These are phyloP conservation scores for Morelia viridis DNA, from an alignment of 2,797 vertebrate species.

Conservation along the genomic window DNA sequence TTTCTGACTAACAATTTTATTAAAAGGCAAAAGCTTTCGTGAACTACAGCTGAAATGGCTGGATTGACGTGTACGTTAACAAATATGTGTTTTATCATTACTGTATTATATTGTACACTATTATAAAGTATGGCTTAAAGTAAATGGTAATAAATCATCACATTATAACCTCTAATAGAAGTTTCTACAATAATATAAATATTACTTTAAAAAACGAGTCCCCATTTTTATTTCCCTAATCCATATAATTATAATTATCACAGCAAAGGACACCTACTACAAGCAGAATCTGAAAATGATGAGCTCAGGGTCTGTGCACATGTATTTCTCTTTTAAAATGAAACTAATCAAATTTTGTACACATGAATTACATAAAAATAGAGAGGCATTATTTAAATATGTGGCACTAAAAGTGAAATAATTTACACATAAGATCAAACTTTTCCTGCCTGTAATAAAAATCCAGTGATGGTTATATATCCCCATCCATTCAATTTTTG, in stretches of 20 bases:
- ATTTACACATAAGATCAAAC: neutral
- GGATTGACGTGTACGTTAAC: neutral
- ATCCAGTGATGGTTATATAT: neutral
- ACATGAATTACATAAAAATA: neutral
- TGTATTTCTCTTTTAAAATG: neutral
- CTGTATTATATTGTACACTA: neutral
- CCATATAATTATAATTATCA: neutral
- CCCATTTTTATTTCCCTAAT: neutral
- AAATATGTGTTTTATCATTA: neutral
- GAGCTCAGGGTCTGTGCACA: neutral
- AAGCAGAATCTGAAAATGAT: neutral
- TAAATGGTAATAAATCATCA: constrained; percentile 40
- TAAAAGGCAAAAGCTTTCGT: neutral
- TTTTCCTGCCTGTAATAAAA: neutral
- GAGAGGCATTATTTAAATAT: neutral
- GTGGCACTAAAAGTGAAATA: neutral
- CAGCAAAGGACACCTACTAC: neutral
- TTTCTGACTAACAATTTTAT: neutral
- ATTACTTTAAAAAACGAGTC: neutral
- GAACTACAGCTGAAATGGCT: neutral
- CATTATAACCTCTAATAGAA: constrained; percentile 26
- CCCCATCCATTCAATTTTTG: neutral
- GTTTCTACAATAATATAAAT: neutral
- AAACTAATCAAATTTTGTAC: neutral
- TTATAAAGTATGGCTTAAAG: constrained; percentile 27